Base-by-base conservation (phyloP, 2,888 invertebrate species). In the Heliconius sara region DNA sequence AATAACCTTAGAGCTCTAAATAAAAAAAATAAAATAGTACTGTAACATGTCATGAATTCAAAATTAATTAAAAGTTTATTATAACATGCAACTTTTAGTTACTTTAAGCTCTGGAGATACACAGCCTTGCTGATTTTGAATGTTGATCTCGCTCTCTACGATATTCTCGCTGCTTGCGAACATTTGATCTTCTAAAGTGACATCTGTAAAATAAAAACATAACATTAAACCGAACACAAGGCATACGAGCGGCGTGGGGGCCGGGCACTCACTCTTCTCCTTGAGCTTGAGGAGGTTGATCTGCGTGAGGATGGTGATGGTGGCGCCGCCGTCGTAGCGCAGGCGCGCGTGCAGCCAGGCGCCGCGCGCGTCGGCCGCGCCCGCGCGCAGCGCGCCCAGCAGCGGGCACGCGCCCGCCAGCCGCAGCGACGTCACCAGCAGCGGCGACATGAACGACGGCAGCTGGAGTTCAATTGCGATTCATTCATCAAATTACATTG, bases 261-360 rank as follows among this genome's bases (percentile, higher is more conserved):
- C 2, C 2, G 9, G 39, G 10, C 39, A 39, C 91, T 90, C 6
- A 95, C 95, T 92, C 82, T 95, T 95, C 87, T 94, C 94, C 85
- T 95, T 95, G 25, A 95, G 92, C 87, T 95, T 94, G 91, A 95
- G 90, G 13, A 95, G 93, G 93, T 99, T 99, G 84, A 99, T 95
- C 90, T 98, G 98, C 3, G 99, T 99, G 88, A 98, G 97, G 60
- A 99, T 96, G 3, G 97, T 97, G 96, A 99, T 97, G 83, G 96
- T 96, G 67, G 98, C 96, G 83, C 96, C 96, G 75, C 98, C 98
- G 85, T 97, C 96, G 92, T 98, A 98, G 5, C 96, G 96, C 80
- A 98, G 91, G 87, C 98, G 97, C 22, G 98, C 94, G 91, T 99
- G 98, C 1, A 98, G 95, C 99, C 99, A 99, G 78, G 99, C 94